phyloP scores from a whole-genome alignment of 2,888 invertebrate genomes.

The Choreutis nemorana region DNA sequence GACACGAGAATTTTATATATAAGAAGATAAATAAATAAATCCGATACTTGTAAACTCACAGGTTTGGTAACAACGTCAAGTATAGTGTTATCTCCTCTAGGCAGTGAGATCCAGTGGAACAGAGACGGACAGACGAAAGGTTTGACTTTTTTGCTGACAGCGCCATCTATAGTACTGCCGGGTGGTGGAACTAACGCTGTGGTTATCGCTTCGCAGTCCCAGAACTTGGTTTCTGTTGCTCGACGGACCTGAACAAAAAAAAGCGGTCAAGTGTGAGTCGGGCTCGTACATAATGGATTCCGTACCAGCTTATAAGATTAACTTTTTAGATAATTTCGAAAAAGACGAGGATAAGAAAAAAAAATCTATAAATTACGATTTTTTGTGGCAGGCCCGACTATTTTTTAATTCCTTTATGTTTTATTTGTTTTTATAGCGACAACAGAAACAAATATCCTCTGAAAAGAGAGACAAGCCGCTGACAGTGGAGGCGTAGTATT shows the following conservation, averaged over 20 bases:
- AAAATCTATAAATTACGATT: too few species aligned
- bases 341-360: too few species aligned
- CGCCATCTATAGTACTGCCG: constrained; percentile 25
- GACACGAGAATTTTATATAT: too few species aligned
- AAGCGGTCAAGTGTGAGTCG: too few species aligned
- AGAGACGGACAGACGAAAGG: constrained; percentile 51
- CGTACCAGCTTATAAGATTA: too few species aligned
- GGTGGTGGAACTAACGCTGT: constrained; percentile 32
- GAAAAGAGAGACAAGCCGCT: too few species aligned
- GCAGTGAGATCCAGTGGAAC: constrained; percentile 53
- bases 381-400: background rate
- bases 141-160: constrained; percentile 24
- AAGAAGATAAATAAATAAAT: too few species aligned
- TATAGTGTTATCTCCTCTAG: constrained; percentile 46
- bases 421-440: too few species aligned
- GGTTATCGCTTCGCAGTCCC: constrained; percentile 52
- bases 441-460: constrained; percentile 3
- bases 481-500: too few species aligned
- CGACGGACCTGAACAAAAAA: constrained; percentile 31
- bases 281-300: too few species aligned
- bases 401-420: background rate
- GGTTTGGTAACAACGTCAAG: constrained; percentile 49
- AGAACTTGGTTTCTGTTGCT: constrained; percentile 38
- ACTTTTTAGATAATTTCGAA: too few species aligned
- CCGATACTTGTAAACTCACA: constrained; percentile 42